phyloP scores from a whole-genome alignment of 2,113 vertebrate genomes.

The Tachysurus vachellii region DNA sequence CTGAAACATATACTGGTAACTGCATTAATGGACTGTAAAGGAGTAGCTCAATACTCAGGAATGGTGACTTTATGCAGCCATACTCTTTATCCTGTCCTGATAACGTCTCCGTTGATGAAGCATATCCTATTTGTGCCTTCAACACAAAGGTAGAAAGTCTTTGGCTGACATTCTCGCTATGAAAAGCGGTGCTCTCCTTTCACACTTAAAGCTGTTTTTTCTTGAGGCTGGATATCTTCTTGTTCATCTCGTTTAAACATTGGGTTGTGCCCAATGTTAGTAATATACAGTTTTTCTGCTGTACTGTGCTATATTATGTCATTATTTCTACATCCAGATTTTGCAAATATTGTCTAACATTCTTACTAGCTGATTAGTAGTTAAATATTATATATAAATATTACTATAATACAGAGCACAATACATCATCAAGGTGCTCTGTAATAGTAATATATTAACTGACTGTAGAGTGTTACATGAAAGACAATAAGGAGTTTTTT shows the following conservation, averaged over 20 bases:
- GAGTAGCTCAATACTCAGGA: neutral
- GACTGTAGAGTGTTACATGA: neutral
- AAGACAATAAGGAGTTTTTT: neutral
- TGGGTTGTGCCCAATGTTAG: neutral
- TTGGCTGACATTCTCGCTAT: neutral
- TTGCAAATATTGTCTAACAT: neutral
- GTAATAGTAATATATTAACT: neutral
- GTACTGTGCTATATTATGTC: neutral
- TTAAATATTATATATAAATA: neutral
- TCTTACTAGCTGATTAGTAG: neutral
- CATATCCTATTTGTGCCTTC: neutral
- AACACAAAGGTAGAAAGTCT: neutral
- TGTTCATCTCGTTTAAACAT: neutral
- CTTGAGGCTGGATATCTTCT: too few relatives aligned
- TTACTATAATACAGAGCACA: neutral
- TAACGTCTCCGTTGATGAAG: neutral
- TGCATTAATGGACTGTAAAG: neutral
- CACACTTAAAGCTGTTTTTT: neutral
- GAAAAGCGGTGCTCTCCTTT: neutral
- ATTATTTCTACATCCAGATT: neutral
- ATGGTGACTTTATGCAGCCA: neutral
- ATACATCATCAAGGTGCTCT: neutral
- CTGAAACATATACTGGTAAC: neutral
- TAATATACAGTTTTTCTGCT: neutral
- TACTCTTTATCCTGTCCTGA: neutral